These are phyloP conservation scores for Peromyscus leucopus DNA, from an alignment of 2,113 vertebrate species.

Conservation along the genomic window DNA sequence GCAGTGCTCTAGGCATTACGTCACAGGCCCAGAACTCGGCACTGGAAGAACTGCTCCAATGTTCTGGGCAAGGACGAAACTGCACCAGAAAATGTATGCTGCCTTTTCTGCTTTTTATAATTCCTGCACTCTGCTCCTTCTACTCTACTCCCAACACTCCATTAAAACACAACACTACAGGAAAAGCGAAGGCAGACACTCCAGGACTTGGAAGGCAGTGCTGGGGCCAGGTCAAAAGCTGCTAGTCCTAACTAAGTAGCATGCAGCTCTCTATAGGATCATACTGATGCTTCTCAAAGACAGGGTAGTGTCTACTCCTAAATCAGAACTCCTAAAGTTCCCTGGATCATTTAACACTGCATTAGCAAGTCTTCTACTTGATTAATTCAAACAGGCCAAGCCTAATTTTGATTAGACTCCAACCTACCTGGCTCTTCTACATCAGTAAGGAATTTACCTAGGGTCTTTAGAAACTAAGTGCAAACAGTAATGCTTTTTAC, in stretches of 20 bases:
- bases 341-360: constrained; percentile 85
- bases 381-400: constrained; percentile 83
- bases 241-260: constrained; percentile 75
- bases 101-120: background rate
- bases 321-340: constrained; percentile 79
- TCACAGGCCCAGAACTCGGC: background rate
- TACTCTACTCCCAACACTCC: background rate
- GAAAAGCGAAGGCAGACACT: background rate
- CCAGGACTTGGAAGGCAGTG: constrained; percentile 30
- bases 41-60: background rate
- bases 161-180: background rate
- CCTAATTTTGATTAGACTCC: constrained; percentile 83
- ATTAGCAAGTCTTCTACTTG: constrained; percentile 86
- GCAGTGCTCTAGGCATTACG: background rate
- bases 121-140: background rate
- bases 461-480: constrained; percentile 31
- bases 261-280: constrained; percentile 81
- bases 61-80: background rate
- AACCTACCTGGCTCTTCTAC: background rate
- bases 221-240: constrained; percentile 77
- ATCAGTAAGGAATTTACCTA: constrained; percentile 14
- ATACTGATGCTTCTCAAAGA: constrained; percentile 49
- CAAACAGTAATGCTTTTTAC: background rate
- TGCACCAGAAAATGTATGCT: background rate
- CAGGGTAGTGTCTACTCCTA: constrained; percentile 67